Evolutionary conservation across 2,797 vertebrate genomes (phyloP).

Genomic region (Glossophaga mutica): DNA sequence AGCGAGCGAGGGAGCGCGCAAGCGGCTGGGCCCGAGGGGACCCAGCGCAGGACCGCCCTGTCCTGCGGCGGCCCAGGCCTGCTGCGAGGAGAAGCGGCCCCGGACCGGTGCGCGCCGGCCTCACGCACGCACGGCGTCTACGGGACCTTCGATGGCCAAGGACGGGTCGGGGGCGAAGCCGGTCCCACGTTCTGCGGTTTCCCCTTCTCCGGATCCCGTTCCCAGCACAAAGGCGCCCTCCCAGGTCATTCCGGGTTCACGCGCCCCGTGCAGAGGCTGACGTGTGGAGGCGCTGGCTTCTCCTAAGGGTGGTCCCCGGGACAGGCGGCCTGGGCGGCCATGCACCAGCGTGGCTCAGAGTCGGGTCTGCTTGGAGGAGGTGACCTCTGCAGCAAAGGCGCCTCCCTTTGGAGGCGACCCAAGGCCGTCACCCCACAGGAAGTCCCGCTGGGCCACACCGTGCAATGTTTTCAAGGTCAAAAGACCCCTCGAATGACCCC

Average conservation of each 20-base stretch:
- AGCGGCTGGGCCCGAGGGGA: background rate
- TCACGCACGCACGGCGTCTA: no score
- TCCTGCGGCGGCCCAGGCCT: background rate
- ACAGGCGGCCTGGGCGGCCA: background rate
- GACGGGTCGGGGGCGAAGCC: background rate
- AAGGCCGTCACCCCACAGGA: background rate
- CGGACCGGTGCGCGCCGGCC: background rate
- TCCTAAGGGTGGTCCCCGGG: background rate
- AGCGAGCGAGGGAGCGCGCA: background rate
- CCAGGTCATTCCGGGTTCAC: background rate
- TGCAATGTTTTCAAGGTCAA: background rate
- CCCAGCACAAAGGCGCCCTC: background rate
- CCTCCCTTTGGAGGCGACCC: no score
- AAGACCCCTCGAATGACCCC: background rate
- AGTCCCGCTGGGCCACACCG: fast-evolving
- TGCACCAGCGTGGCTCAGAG: background rate
- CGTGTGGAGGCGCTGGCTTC: background rate
- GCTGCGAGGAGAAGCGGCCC: background rate
- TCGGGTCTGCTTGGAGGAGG: background rate
- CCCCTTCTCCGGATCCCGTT: background rate
- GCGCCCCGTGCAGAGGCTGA: background rate
- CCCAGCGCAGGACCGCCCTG: fast-evolving
- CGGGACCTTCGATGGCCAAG: background rate
- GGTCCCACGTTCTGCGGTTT: background rate
- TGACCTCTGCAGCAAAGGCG: background rate